These are phyloP conservation scores for Carcina quercana DNA, from an alignment of 2,888 invertebrate species.

Conservation along the genomic window DNA sequence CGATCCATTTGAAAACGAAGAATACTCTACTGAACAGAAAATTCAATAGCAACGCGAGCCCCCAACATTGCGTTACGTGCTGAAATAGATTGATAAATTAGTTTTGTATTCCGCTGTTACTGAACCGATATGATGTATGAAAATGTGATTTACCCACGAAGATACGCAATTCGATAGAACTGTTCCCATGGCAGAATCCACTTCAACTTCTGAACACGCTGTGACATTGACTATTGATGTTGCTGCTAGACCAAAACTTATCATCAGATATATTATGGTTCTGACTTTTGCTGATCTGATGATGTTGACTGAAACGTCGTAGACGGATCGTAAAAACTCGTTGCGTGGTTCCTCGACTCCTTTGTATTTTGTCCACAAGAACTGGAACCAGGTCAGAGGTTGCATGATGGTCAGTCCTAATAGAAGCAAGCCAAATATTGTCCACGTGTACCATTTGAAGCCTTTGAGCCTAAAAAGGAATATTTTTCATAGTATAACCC, in stretches of 20 bases:
- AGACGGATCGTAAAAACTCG: conserved; percentile 68
- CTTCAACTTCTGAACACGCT: conserved; percentile 44
- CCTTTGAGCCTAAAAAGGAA: conserved; percentile 38
- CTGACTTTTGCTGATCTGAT: conserved; percentile 78
- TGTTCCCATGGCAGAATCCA: conserved; percentile 30
- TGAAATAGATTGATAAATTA: conserved; percentile 46
- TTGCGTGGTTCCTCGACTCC: conserved; percentile 74
- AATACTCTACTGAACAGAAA: conserved; percentile 91
- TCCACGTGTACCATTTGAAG: conserved; percentile 47
- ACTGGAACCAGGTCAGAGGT: conserved; percentile 85
- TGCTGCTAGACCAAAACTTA: conserved; percentile 76
- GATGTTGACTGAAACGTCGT: conserved; percentile 75
- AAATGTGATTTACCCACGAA: conserved; percentile 60
- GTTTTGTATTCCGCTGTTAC: conserved; percentile 1
- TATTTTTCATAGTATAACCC: too few relatives aligned
- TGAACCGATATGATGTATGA: conserved; percentile 1
- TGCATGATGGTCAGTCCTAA: conserved; percentile 66
- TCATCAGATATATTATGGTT: conserved; percentile 78
- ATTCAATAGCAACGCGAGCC: conserved; percentile 78
- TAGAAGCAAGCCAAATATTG: conserved; percentile 33
- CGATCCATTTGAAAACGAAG: conserved; percentile 84
- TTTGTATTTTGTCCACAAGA: conserved; percentile 74
- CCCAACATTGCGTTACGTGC: conserved; percentile 85
- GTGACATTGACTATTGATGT: conserved; percentile 80
- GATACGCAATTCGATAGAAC: conserved; percentile 62